Percentiles rank a stretch among this genome's conserved stretches.
Conservation (phyloP, 2,797 vertebrate species). For the Falco concolor region DNA sequence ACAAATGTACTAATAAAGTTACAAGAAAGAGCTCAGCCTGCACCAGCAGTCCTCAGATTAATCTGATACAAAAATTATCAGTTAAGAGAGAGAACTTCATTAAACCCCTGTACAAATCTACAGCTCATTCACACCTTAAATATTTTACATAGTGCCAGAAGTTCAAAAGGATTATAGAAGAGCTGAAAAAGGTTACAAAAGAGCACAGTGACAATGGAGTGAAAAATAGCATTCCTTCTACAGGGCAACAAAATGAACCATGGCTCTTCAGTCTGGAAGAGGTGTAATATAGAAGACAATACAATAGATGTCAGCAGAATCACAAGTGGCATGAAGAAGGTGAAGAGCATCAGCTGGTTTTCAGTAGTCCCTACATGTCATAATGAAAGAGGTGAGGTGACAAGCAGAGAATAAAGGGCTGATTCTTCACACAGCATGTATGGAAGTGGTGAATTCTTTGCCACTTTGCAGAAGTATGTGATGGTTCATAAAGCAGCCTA, state of each 20-base stretch:
- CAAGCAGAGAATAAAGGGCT: neutral
- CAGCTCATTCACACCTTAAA: neutral
- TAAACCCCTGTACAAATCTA: neutral
- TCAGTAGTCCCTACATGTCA: neutral
- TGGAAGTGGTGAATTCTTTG: neutral
- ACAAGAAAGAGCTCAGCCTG: neutral
- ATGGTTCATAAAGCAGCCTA: neutral
- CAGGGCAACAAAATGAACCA: neutral
- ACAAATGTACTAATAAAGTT: neutral
- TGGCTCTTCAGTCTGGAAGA: neutral
- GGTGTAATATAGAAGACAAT: neutral
- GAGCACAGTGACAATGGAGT: accelerated
- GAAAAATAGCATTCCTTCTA: neutral
- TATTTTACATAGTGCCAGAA: neutral
- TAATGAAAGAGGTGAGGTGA: neutral
- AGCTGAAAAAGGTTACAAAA: neutral
- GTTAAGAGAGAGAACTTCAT: neutral
- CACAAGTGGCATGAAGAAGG: neutral
- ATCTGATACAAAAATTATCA: neutral
- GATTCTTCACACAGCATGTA: neutral
- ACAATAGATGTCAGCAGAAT: neutral
- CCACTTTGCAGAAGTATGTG: neutral
- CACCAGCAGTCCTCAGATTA: neutral
- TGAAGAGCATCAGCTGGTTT: neutral
- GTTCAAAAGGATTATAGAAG: neutral